These are phyloP conservation scores for Diabrotica balteata DNA, from an alignment of 2,888 invertebrate genomes.

Conservation along the genomic window DNA sequence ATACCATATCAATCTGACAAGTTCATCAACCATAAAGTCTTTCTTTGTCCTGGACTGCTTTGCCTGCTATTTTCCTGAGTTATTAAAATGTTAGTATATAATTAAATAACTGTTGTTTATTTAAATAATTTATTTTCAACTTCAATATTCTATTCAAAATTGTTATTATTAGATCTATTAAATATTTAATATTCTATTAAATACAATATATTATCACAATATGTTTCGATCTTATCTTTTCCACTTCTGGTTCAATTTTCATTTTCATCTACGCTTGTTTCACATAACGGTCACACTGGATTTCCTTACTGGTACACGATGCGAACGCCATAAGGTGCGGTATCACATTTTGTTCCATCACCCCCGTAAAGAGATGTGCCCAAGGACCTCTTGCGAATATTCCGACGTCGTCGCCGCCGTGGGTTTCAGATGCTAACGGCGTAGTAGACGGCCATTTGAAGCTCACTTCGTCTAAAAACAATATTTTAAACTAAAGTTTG, in stretches of 20 bases:
- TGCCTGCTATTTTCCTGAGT: background rate
- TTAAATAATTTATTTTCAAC: too few species aligned
- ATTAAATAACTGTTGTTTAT: too few species aligned
- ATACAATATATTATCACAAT: too few species aligned
- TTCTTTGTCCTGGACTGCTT: background rate
- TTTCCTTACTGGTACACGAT: constrained; percentile 72
- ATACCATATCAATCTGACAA: background rate
- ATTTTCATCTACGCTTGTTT: constrained; percentile 27
- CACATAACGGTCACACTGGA: constrained; percentile 31
- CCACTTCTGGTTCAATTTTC: background rate
- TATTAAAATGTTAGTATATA: too few species aligned
- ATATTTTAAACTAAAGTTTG: too few species aligned
- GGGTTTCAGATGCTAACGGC: constrained; percentile 71
- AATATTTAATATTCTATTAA: too few species aligned
- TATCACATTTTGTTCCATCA: constrained; percentile 79
- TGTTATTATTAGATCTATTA: too few species aligned
- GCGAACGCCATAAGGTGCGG: constrained; percentile 80
- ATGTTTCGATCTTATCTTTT: background rate
- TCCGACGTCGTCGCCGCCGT: constrained; percentile 82
- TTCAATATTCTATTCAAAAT: too few species aligned
- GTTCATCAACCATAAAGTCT: background rate
- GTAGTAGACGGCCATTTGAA: constrained; percentile 68
- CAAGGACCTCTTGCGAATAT: constrained; percentile 80
- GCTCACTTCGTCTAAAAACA: constrained; percentile 59
- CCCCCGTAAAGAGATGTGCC: constrained; percentile 81